These are phyloP conservation scores for Pseudachorutes palmiensis DNA, from an alignment of 1,140 invertebrate species.

Conservation along the genomic window DNA sequence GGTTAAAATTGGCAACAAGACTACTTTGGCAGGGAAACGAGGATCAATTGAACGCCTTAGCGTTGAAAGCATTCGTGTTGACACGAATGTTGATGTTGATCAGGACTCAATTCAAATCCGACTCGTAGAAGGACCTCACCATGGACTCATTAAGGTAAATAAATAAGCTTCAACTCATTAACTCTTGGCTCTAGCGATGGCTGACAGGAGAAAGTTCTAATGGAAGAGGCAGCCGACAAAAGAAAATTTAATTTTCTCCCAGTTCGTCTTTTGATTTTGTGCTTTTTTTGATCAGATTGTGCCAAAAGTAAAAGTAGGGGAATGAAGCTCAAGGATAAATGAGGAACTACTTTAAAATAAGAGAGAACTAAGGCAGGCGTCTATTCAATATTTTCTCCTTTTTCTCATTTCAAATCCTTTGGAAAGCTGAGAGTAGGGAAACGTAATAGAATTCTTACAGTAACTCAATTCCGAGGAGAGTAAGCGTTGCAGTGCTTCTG, in stretches of 20 bases:
- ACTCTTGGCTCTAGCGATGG: background rate
- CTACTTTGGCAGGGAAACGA: conserved; percentile 30
- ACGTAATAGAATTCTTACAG: background rate
- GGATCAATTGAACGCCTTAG: conserved; percentile 34
- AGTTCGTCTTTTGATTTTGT: too few species aligned
- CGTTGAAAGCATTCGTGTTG: conserved; percentile 34
- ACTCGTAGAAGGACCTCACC: conserved; percentile 29
- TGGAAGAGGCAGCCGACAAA: background rate
- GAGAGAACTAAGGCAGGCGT: too few species aligned
- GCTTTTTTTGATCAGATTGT: too few species aligned
- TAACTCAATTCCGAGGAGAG: background rate
- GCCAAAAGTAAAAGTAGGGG: too few species aligned
- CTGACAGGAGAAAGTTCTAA: background rate
- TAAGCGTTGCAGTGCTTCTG: background rate
- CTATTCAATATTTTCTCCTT: background rate
- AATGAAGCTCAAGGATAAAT: too few species aligned
- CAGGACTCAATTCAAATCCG: conserved; percentile 32
- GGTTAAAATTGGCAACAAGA: conserved; percentile 36
- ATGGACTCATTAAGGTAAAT: conserved; percentile 37
- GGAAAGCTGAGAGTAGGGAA: background rate
- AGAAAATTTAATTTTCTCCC: too few species aligned
- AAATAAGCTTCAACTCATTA: background rate
- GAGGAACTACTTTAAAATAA: too few species aligned
- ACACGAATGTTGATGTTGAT: conserved; percentile 38
- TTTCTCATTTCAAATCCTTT: background rate